Conservation (phyloP, 2,888 invertebrate genomes). For the Andrena trimmerana region DNA sequence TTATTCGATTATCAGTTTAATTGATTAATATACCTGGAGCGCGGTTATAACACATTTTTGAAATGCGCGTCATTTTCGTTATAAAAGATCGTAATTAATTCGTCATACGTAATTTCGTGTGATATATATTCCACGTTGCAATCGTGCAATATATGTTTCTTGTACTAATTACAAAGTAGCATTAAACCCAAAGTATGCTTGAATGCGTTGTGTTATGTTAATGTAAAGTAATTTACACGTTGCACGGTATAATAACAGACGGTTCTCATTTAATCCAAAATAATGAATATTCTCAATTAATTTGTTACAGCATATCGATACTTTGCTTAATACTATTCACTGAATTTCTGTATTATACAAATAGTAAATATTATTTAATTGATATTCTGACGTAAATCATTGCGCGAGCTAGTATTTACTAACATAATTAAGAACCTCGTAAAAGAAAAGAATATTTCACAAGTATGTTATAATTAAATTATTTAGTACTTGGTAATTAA, state of each 20-base stretch:
- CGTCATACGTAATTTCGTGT: neutral
- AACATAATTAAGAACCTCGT: neutral
- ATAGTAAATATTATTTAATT: neutral
- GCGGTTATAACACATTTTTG: neutral
- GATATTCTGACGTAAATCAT: no score
- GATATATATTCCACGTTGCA: neutral
- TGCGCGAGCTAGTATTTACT: no score
- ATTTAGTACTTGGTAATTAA: no score
- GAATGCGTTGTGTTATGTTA: neutral
- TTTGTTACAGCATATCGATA: neutral
- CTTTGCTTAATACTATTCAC: neutral
- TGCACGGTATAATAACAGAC: neutral
- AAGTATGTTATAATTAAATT: no score
- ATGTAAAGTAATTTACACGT: slow-evolving; percentile 13
- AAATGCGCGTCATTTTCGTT: neutral
- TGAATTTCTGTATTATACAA: neutral
- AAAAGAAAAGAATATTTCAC: neutral
- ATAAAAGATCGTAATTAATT: neutral
- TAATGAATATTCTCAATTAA: neutral
- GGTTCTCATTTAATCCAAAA: neutral
- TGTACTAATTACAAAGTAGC: neutral
- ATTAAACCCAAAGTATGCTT: neutral
- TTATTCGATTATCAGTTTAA: neutral
- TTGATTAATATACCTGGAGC: slow-evolving; percentile 1
- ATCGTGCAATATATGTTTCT: neutral